These are phyloP conservation scores for Plebejus argus DNA, from an alignment of 2,888 invertebrate genomes.

Conservation along the genomic window DNA sequence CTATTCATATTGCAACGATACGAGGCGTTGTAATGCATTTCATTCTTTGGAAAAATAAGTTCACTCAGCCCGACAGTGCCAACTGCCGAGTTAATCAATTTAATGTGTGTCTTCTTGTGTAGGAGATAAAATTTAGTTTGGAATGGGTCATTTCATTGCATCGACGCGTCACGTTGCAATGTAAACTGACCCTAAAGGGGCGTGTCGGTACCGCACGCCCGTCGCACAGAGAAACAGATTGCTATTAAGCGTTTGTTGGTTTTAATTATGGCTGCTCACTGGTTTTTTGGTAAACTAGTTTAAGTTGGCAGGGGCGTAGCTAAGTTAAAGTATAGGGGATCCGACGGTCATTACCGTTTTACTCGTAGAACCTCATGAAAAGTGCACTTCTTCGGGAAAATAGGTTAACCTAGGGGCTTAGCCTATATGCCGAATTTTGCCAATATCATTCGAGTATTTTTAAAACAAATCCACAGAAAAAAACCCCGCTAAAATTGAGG, in stretches of 20 bases:
- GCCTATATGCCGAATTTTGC: no score
- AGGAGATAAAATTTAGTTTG: no score
- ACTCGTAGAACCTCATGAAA: neutral
- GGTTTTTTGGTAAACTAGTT: slow-evolving; percentile 49
- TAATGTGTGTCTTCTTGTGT: no score
- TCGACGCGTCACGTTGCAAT: neutral
- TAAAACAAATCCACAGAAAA: no score
- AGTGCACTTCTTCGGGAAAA: neutral
- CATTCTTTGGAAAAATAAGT: no score
- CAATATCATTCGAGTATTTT: no score
- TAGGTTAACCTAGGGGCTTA: no score
- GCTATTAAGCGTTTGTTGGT: slow-evolving; percentile 32
- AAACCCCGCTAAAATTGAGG: no score
- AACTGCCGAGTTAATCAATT: no score
- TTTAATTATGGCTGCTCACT: slow-evolving; percentile 28
- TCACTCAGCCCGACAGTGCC: no score
- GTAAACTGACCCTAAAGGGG: slow-evolving; percentile 56
- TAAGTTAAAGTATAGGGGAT: neutral
- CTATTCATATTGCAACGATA: no score
- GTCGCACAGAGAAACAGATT: slow-evolving; percentile 72
- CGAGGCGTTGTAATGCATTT: no score
- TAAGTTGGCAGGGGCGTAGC: neutral
- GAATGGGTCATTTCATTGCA: neutral
- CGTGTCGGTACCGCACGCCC: slow-evolving; percentile 75
- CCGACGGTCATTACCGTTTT: neutral